Base-by-base conservation (phyloP, 2,888 invertebrate species). In the Drosophila acutilabella region DNA sequence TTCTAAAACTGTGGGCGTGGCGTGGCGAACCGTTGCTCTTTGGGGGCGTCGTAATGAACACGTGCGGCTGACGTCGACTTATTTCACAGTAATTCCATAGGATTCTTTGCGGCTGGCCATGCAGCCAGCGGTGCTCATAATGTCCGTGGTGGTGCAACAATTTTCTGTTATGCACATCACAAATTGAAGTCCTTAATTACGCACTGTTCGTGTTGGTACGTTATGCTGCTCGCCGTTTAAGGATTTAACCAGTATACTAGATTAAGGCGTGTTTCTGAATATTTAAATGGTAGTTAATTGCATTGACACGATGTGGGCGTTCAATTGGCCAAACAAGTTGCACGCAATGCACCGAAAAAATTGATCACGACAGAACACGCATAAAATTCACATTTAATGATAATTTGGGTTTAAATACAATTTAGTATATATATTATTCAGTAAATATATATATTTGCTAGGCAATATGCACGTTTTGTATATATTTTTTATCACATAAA, bases 131-230 rank as follows among this genome's bases (percentile, higher is more conserved):
- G 38, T 18, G n/a, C 14, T 16, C 23, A 26, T 44, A 14, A 20
- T 33, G 30, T n/a, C 14, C 23, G 30, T 33, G 54, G 16, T n/a
- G 16, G 45, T n/a, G 36, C 18, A 61, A 38, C 10, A 23, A 20
- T 45, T 42, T 48, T 8, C 62, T 51, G 16, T 53, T 51, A 18
- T 58, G 66, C 64, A 64, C 61, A 74, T 65, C 45, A 44, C 54
- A 78, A 57, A 65, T 59, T 60, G 36, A 5, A 20, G 53, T 45
- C 40, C 54, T 65, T 85, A 76, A 81, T 71, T 72, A 68, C 64
- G 52, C 8, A 20, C 20, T 23, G 20, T 30, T 6, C 8, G 30
- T 14, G 14, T 16, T 26, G 36, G 20, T 54, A 41, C 42, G 50
- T 33, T 5, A 16, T 30, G 26, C 48, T 45, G 66, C 41, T n/a